phyloP scores from a whole-genome alignment of 1,140 invertebrate species.

The Drosophila nigrodunni region DNA sequence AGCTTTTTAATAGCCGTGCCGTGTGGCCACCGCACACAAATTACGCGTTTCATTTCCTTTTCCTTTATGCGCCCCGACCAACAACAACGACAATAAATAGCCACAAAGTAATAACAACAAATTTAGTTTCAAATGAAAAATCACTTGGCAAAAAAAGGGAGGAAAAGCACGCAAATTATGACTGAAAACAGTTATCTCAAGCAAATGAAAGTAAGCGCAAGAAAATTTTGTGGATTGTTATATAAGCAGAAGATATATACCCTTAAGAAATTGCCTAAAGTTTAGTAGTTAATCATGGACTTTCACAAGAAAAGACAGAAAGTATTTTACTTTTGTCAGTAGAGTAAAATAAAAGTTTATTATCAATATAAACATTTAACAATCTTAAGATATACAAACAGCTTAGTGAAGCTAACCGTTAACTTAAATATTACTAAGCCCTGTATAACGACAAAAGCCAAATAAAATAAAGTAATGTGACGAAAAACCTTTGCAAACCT shows the following conservation, averaged over 20 bases:
- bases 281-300: no score
- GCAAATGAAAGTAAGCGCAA: background rate
- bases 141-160: slow-evolving; percentile 14
- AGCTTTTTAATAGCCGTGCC: slow-evolving; percentile 49
- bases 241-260: background rate
- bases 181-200: background rate
- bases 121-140: slow-evolving; percentile 54
- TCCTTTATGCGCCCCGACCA: slow-evolving; percentile 47
- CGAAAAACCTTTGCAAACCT: background rate
- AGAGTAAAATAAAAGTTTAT: no score
- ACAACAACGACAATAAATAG: slow-evolving; percentile 26
- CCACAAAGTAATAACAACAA: slow-evolving; percentile 48
- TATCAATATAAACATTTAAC: background rate
- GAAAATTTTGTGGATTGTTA: background rate
- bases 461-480: background rate
- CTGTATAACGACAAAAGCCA: no score
- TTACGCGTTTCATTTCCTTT: slow-evolving; percentile 80
- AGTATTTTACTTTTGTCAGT: no score
- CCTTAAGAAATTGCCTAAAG: background rate
- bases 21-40: slow-evolving; percentile 58
- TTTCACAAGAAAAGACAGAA: no score
- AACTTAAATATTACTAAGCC: no score
- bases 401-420: no score
- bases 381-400: no score
- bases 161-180: slow-evolving; percentile 25